Percentiles rank a stretch among this genome's conserved stretches.
Conservation (phyloP, 92 coral and sea anemone species). For the Galaxea fascicularis region DNA sequence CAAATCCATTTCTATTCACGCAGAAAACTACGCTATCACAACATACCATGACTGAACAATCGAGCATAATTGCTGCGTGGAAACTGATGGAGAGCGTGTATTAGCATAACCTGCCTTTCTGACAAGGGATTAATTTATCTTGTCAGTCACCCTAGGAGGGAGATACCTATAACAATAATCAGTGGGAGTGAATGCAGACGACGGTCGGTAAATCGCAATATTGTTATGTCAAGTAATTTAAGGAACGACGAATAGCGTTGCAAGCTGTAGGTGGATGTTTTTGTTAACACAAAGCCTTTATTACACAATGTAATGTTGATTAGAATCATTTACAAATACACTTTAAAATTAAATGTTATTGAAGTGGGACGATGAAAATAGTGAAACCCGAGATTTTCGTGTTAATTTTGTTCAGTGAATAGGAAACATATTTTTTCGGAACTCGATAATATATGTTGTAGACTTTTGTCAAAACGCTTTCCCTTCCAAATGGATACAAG, state of each 20-base stretch:
- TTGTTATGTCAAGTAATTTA: slow-evolving; percentile 1
- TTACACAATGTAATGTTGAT: neutral
- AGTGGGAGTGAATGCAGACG: neutral
- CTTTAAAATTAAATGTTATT: neutral
- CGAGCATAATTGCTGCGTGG: slow-evolving; percentile 3
- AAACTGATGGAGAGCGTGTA: neutral
- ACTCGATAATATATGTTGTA: neutral
- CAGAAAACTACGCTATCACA: neutral
- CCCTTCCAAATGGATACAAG: neutral
- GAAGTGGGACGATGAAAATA: neutral
- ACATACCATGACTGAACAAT: neutral
- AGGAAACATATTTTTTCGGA: neutral
- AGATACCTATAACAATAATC: neutral
- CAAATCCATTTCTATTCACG: neutral
- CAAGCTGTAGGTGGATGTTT: neutral
- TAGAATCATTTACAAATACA: neutral
- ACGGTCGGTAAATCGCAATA: neutral
- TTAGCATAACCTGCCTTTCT: slow-evolving; percentile 36
- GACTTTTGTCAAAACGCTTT: neutral
- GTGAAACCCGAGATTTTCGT: neutral
- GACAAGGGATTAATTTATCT: slow-evolving; percentile 20
- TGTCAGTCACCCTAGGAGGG: slow-evolving; percentile 3
- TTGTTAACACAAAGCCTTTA: neutral
- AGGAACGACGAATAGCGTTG: neutral
- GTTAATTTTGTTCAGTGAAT: neutral